Percentiles rank a stretch among this genome's conserved stretches.
Conservation (phyloP, 2,113 vertebrate genomes). For the Hystrix cristata region DNA sequence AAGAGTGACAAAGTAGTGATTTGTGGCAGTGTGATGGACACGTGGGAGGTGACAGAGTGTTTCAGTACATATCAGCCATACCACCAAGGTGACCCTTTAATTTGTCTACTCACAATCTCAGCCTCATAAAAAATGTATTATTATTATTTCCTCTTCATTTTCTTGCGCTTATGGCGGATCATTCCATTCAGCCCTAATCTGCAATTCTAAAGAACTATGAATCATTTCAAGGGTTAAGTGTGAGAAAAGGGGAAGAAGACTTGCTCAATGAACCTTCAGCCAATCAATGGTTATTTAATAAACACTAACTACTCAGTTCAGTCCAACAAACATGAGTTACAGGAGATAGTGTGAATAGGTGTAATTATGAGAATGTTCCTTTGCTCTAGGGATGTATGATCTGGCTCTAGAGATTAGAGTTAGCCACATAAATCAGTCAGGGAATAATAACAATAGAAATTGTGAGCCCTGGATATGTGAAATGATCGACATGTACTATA, state of each 20-base stretch:
- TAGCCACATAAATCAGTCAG: slow-evolving; percentile 51
- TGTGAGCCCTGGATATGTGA: background rate
- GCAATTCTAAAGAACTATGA: background rate
- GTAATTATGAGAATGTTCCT: slow-evolving; percentile 59
- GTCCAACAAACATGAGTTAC: slow-evolving; percentile 54
- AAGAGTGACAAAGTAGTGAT: background rate
- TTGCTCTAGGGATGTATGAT: slow-evolving; percentile 39
- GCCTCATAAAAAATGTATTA: background rate
- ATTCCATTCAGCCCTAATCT: background rate
- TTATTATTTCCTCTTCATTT: background rate
- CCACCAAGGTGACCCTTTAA: background rate
- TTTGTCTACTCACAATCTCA: background rate
- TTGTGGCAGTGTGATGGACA: background rate
- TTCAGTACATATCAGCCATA: background rate
- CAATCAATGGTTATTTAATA: slow-evolving; percentile 69
- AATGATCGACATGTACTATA: background rate
- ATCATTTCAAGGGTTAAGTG: slow-evolving; percentile 52
- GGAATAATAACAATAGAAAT: background rate
- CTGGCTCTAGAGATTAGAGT: slow-evolving; percentile 33
- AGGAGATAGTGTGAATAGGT: background rate
- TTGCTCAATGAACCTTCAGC: slow-evolving; percentile 11
- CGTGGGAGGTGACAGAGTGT: background rate
- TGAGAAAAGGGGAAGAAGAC: slow-evolving; percentile 24
- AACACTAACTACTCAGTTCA: slow-evolving; percentile 50
- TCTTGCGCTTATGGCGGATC: background rate